A percentile compares a stretch with the other conserved stretches of the same genome.
phyloP scores from a whole-genome alignment of 2,113 vertebrate genomes.

The Centropus bengalensis region DNA sequence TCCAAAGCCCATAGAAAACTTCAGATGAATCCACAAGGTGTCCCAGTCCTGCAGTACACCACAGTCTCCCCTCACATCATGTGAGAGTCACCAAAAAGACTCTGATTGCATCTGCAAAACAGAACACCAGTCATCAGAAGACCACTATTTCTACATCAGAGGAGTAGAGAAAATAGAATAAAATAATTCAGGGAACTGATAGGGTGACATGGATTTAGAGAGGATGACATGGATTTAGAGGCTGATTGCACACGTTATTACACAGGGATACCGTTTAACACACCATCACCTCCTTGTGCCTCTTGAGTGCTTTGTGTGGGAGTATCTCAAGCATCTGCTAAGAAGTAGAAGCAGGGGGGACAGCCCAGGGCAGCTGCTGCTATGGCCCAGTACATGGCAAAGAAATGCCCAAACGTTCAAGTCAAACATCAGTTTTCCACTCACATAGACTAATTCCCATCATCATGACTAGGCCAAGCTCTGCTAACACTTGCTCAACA shows the following conservation, averaged over 20 bases:
- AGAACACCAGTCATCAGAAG: neutral
- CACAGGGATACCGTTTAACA: neutral
- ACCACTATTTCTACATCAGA: neutral
- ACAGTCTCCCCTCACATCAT: neutral
- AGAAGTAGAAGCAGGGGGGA: neutral
- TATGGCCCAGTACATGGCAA: rapidly evolving
- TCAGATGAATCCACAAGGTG: neutral
- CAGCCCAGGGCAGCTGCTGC: neutral
- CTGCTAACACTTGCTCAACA: neutral
- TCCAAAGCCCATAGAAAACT: neutral
- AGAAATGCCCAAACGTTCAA: neutral
- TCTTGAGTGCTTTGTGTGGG: neutral
- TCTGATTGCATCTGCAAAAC: neutral
- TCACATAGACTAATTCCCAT: neutral
- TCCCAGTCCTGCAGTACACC: neutral
- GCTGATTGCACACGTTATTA: neutral
- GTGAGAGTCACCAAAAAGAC: neutral
- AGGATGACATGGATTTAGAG: neutral
- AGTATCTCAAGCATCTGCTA: neutral
- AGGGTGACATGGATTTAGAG: neutral
- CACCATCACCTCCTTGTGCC: neutral
- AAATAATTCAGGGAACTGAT: neutral
- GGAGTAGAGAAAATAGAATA: neutral
- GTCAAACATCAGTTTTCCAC: neutral
- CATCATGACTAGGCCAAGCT: rapidly evolving